Evolutionary conservation across 2,888 invertebrate species (phyloP).

Genomic region (Diarsia dahlii): DNA sequence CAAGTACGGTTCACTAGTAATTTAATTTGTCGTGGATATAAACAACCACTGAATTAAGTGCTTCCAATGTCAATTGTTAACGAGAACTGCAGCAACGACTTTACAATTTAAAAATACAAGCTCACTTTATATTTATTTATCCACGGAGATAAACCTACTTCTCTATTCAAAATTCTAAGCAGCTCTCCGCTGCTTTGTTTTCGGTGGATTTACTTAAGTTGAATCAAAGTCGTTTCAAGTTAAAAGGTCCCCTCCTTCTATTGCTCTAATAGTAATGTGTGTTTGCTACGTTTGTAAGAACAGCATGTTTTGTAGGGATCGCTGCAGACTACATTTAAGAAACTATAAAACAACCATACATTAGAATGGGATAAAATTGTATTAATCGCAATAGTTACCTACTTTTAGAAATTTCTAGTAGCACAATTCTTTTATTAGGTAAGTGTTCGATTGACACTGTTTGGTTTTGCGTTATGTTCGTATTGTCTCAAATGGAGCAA

Average conservation of each 20-base stretch:
- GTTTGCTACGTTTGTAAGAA: constrained; percentile 34
- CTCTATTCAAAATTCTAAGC: constrained; percentile 61
- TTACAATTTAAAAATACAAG: constrained; percentile 54
- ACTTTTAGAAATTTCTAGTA: neutral
- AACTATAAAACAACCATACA: neutral
- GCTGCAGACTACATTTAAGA: neutral
- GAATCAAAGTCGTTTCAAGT: constrained; percentile 56
- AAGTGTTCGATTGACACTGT: neutral
- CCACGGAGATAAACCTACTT: constrained; percentile 55
- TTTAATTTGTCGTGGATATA: constrained; percentile 45
- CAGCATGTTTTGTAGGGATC: constrained; percentile 18
- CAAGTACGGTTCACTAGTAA: constrained; percentile 53
- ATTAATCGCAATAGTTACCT: neutral
- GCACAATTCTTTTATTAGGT: neutral
- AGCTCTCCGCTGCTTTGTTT: constrained; percentile 61
- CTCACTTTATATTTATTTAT: constrained; percentile 55
- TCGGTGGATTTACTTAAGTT: constrained; percentile 61
- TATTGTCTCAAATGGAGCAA: neutral
- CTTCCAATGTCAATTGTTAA: constrained; percentile 41
- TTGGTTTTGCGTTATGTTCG: neutral
- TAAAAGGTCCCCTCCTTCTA: constrained; percentile 43
- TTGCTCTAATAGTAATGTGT: constrained; percentile 52
- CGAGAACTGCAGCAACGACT: constrained; percentile 36
- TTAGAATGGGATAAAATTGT: neutral
- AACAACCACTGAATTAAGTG: constrained; percentile 53